Base-by-base conservation (phyloP, 2,888 invertebrate species). In the Pardosa pseudoannulata region DNA sequence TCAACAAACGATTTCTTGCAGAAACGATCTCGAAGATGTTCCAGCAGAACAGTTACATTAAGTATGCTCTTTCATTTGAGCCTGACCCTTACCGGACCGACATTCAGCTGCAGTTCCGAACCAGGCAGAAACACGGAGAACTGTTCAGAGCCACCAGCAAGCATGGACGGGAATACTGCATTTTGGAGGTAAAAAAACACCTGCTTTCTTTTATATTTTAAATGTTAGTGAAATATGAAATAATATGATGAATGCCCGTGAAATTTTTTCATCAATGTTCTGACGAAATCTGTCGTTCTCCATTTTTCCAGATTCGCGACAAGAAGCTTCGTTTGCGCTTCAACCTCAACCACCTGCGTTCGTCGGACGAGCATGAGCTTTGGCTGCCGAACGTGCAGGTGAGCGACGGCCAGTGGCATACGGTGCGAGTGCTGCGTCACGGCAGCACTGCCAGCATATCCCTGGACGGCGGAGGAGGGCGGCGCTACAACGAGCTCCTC, bases 371-470 rank as follows among this genome's bases (percentile, higher is more conserved):
- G 91, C 94, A 95, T 88, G 96, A 96, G 90, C 95, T 98, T 90
- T 96, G 96, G 96, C 93, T 98, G 72, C 96, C 96, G 89, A 95
- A 96, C 5, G 95, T 98, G 31, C 94, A 96, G 0, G 97, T 98
- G 1, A 97, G 97, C 90, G 97, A 98, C 91, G 98, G 98, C 0
- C 97, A 97, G 90, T 98, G 98, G 98, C 98, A 99, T 91, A 96
- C 96, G 76, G 97, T 97, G 5, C 94, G 96, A 89, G 96, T 98
- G 0, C 96, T 96, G 90, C 94, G 98, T 79, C 97, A 96, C 90
- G 98, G 98, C 50, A 96, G 96, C 70, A 96, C 97, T 9, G 97
- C 98, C 13, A 96, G 96, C 73, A 93, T 99, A 87, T 96, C 96
- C 91, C 93, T 98, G 89, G 98, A 99, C 91, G 97, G 97, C 1